A percentile compares a stretch with the other conserved stretches of the same genome.
Conservation (phyloP, 1,140 invertebrate species). For the Neodiprion virginianus region DNA sequence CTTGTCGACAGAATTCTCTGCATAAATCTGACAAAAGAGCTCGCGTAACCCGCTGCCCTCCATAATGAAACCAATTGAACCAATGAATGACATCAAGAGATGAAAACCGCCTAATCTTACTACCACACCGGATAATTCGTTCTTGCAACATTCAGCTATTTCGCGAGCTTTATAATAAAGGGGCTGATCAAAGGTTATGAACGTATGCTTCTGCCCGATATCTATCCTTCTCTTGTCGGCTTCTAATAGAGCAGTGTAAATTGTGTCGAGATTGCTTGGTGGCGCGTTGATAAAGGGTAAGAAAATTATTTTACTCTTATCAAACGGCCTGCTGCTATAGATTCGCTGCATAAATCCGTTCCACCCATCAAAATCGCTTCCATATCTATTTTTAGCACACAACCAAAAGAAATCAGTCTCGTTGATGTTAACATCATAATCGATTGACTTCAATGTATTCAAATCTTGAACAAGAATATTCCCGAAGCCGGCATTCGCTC, state of each 20-base stretch:
- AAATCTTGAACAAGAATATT: too few species aligned
- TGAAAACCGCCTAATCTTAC: slow-evolving; percentile 32
- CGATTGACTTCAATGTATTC: neutral
- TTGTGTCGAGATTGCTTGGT: slow-evolving; percentile 31
- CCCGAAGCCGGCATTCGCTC: too few species aligned
- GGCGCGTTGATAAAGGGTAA: slow-evolving; percentile 38
- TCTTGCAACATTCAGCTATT: slow-evolving; percentile 24
- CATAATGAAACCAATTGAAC: slow-evolving; percentile 36
- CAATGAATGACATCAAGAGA: slow-evolving; percentile 28
- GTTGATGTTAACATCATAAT: neutral
- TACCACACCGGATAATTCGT: slow-evolving; percentile 27
- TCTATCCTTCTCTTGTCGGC: slow-evolving; percentile 25
- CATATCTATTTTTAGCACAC: neutral
- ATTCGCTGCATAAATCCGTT: slow-evolving; percentile 35
- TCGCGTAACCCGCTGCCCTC: slow-evolving; percentile 34
- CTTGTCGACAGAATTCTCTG: slow-evolving; percentile 28
- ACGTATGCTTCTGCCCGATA: slow-evolving; percentile 31
- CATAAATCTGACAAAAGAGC: slow-evolving; percentile 44
- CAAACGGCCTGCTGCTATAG: slow-evolving; percentile 18
- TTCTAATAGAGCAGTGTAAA: slow-evolving; percentile 24
- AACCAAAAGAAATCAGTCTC: neutral
- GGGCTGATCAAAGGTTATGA: slow-evolving; percentile 49
- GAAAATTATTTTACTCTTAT: slow-evolving; percentile 25
- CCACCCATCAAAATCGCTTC: slow-evolving; percentile 20
- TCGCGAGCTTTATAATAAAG: slow-evolving; percentile 43